Evolutionary conservation across 2,888 invertebrate species (phyloP), one percentile per base, ranked within the genome.

Genomic region (Leptinotarsa rubiginosa): DNA sequence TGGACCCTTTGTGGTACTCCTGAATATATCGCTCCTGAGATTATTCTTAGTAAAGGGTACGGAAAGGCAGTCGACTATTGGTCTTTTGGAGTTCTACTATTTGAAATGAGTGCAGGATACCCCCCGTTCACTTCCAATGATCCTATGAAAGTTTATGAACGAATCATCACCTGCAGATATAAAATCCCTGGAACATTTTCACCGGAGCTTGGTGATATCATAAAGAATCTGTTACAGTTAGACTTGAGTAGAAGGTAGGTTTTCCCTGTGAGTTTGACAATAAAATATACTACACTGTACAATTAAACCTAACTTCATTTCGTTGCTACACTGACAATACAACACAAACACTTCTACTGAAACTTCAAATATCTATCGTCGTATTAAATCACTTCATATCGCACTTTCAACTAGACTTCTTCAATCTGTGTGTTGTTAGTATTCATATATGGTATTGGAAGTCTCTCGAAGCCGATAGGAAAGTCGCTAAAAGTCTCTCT

Each of bases 1-100:
- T 96, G 96, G 94, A 97, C 97, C 0, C 86, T 98, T 52, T 98
- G 97, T 86, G 97, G 98, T 0, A 98, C 98, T 0, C 98, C 98
- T 0, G 98, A 98, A 88, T 99, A 98, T 87, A 89, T 98, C 77
- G 98, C 98, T 0, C 96, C 96, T 0, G 97, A 98, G 88, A 91
- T 94, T 25, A 96, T 97, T 79, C 90, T 96, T 79, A 94, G 94
- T 73, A 96, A 95, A 87, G 97, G 97, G 0, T 97, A 98, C 87
- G 96, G 96, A 50, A 93, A 92, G 82, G 94, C 96, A 0, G 97
- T 96, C 0, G 98, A 98, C 85, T 98, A 97, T 97, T 98, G 98
- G 98, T 95, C 97, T 0, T 93, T 96, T 81, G 98, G 96, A 0
- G 93, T 97, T 0, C 89, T 97, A 3, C 87, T 97, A 56, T 97